A percentile compares a stretch with the other conserved stretches of the same genome.
Evolutionary conservation across 2,113 vertebrate genomes (phyloP).

Genomic region (Dasypus novemcinctus): DNA sequence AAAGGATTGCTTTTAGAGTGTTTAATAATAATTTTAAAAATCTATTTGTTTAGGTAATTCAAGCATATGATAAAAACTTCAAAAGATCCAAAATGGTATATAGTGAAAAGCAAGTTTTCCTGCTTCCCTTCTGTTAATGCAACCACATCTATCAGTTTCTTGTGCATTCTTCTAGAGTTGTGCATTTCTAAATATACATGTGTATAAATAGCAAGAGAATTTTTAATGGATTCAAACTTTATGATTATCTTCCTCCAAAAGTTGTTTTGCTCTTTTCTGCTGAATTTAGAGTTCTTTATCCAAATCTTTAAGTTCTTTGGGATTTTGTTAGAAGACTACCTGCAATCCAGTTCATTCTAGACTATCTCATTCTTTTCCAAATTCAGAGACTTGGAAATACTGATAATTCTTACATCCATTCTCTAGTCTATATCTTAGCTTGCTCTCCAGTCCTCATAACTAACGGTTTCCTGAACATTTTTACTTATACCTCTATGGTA

Average conservation of each 20-base stretch:
- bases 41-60: background rate
- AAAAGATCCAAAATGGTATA: background rate
- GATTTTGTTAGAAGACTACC: background rate
- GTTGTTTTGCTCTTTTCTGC: background rate
- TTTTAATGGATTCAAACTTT: background rate
- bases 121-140: background rate
- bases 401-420: background rate
- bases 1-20: background rate
- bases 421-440: background rate
- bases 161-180: background rate
- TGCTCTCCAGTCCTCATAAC: background rate
- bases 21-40: background rate
- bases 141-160: background rate
- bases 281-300: background rate
- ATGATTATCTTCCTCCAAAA: background rate
- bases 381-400: background rate
- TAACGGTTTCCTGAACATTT: background rate
- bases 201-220: background rate
- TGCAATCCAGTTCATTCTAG: background rate
- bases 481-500: background rate
- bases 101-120: background rate
- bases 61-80: background rate
- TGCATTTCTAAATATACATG: background rate
- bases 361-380: background rate
- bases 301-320: background rate